phyloP scores from a whole-genome alignment of 2,888 invertebrate species.

The Lasioglossum zephyrum region DNA sequence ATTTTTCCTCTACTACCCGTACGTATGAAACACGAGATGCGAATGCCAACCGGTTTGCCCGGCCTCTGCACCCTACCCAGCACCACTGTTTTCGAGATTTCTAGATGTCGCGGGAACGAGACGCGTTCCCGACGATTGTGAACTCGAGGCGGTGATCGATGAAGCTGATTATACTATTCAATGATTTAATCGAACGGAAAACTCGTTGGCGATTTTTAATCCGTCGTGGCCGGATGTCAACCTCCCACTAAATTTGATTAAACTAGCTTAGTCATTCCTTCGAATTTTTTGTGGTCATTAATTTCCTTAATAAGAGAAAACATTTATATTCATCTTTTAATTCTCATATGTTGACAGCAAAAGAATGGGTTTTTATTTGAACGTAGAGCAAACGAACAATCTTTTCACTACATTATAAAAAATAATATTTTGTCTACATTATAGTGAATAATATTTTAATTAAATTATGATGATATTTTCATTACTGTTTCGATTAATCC shows the following conservation, averaged over 20 bases:
- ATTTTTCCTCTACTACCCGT: slow-evolving; percentile 10
- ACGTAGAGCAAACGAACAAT: not conserved
- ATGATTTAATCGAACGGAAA: not conserved
- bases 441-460: no score
- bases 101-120: not conserved
- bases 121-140: not conserved
- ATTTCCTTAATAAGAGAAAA: not conserved
- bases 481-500: no score
- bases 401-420: not conserved
- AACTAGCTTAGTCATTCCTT: not conserved
- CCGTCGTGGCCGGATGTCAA: not conserved
- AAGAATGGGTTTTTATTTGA: not conserved
- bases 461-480: no score
- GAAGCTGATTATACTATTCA: not conserved
- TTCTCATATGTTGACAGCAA: not conserved
- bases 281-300: not conserved
- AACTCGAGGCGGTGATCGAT: not conserved
- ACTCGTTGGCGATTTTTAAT: not conserved
- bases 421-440: not conserved
- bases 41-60: slow-evolving; percentile 27
- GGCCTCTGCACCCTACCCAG: not conserved
- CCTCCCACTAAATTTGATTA: not conserved
- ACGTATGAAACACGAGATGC: slow-evolving; percentile 18
- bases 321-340: not conserved
- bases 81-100: slow-evolving; percentile 4